phyloP scores from a whole-genome alignment of 2,113 vertebrate genomes.

The Hypanus sabinus region DNA sequence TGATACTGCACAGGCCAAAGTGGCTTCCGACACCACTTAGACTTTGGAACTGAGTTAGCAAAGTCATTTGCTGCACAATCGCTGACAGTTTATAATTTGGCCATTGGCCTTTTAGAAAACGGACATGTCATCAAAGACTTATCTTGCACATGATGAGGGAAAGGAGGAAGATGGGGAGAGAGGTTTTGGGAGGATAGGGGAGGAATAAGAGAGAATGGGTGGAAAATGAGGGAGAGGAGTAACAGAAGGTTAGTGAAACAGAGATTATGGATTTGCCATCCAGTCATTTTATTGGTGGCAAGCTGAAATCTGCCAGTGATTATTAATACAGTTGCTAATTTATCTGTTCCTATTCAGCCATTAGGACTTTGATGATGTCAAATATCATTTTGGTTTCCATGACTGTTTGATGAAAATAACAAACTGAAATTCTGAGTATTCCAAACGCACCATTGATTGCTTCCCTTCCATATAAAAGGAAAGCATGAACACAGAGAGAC shows the following conservation, averaged over 20 bases:
- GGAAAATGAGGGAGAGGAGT: too few species aligned
- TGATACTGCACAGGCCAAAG: too few species aligned
- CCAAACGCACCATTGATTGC: too few species aligned
- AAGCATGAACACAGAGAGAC: neutral
- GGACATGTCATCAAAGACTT: too few species aligned
- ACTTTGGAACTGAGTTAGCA: too few species aligned
- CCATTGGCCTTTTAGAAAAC: neutral
- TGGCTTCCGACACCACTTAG: too few species aligned
- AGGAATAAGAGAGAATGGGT: too few species aligned
- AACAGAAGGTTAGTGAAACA: neutral
- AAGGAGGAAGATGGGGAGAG: too few species aligned
- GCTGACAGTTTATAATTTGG: neutral
- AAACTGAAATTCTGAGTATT: neutral
- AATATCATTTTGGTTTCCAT: neutral
- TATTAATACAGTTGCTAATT: neutral
- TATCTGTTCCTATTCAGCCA: neutral
- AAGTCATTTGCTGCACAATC: too few species aligned
- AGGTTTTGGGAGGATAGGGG: too few species aligned
- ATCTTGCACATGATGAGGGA: too few species aligned
- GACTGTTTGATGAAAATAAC: neutral
- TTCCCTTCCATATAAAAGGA: neutral
- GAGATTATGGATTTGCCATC: neutral
- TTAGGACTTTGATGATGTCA: neutral
- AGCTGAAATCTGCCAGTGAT: neutral
- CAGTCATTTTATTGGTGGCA: neutral